Conservation (phyloP, 2,113 vertebrate species). For the Chlamydotis undulata region DNA sequence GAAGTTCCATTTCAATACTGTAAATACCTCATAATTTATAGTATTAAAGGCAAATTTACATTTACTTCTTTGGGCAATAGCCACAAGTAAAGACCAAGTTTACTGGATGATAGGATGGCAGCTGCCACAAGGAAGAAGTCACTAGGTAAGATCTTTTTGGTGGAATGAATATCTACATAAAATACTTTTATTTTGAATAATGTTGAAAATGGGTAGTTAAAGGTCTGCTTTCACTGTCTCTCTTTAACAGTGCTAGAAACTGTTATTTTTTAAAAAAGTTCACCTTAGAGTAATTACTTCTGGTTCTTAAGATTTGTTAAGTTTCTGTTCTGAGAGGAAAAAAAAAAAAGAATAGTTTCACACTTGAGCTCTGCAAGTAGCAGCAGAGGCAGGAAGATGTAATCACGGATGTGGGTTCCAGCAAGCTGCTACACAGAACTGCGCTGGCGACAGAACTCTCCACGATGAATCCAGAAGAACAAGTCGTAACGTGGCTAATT, state of each 20-base stretch:
- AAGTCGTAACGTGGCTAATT: constrained; percentile 95
- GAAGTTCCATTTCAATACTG: neutral
- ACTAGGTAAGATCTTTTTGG: neutral
- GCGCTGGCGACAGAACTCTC: neutral
- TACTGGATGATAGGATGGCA: neutral
- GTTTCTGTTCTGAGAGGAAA: neutral
- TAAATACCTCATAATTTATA: neutral
- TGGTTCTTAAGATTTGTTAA: neutral
- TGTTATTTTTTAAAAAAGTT: neutral
- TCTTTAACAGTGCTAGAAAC: neutral
- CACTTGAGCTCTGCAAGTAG: constrained; percentile 43
- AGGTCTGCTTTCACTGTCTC: neutral
- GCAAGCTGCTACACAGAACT: constrained; percentile 56
- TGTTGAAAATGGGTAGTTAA: neutral
- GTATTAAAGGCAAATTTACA: neutral
- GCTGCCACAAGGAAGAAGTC: neutral
- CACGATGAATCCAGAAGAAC: constrained; percentile 94
- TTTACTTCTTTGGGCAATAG: neutral
- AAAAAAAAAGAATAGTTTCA: constrained; percentile 25
- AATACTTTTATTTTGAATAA: neutral
- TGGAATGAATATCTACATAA: neutral
- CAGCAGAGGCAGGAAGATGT: constrained; percentile 77
- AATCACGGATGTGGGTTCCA: constrained; percentile 90
- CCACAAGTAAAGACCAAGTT: neutral
- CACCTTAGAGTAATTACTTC: neutral